Percentiles rank a stretch among this genome's conserved stretches.
Evolutionary conservation across 2,113 vertebrate genomes (phyloP).

Genomic region (Colaptes auratus): DNA sequence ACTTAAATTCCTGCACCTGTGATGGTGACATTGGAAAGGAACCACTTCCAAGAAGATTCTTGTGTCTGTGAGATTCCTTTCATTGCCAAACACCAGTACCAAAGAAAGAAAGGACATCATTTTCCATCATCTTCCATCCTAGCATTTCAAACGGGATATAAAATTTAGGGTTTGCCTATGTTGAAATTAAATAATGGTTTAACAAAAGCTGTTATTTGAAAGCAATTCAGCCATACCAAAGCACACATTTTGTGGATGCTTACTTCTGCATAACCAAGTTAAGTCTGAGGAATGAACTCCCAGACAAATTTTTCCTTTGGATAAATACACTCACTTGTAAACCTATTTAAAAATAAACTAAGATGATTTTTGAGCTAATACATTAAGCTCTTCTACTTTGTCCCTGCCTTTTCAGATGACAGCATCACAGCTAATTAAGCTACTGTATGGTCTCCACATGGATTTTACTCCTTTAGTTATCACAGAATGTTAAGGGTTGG

Average conservation of each 20-base stretch:
- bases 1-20: not conserved
- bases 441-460: not conserved
- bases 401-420: not conserved
- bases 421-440: not conserved
- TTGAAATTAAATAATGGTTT: not conserved
- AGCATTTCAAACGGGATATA: not conserved
- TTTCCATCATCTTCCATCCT: not conserved
- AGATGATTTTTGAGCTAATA: not conserved
- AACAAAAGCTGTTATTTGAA: not conserved
- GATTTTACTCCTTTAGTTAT: not conserved
- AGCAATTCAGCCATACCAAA: not conserved
- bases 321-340: not conserved
- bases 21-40: not conserved
- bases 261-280: not conserved
- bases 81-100: not conserved
- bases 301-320: not conserved
- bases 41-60: not conserved
- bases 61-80: not conserved
- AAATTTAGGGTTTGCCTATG: not conserved
- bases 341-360: not conserved
- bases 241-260: not conserved
- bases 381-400: not conserved
- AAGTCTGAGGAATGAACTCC: not conserved
- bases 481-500: no score
- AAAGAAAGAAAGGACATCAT: not conserved